Evolutionary conservation across 2,797 vertebrate genomes (phyloP), one percentile per base, ranked within the genome.

Genomic region (Schizothorax lantsangensis): DNA sequence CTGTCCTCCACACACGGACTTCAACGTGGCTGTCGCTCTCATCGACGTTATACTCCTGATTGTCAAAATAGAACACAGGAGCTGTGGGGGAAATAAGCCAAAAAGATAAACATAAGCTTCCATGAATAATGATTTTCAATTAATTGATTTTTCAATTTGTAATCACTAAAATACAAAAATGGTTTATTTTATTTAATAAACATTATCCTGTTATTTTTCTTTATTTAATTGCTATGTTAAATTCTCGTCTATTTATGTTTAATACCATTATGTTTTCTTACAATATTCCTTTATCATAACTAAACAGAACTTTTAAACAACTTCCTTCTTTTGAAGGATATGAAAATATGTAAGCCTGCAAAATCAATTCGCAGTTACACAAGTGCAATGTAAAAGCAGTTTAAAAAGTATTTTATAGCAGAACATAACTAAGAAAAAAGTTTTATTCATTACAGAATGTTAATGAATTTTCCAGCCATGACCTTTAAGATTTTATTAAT

Each of bases 41-140:
- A 11, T 98, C 98, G 45, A 97, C 95, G 0, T 92, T 93, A 89
- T 98, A 97, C 62, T 95, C 92, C 1, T 92, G 74, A 6, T 94
- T 95, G 0, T 96, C 96, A 30, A 99, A 98, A 93, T 97, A 97
- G 92, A 99, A 97, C 7, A 95, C 88, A 1, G 98, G 98, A 66
- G 94, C 92, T 92, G 89, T 54, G 75, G 54, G 85, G 85, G 49
- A 68, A 68, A 36, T 68, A 19, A 68, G 66, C 15, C 36, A 79
- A 5, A n/a, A 12, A 79, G 43, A n/a, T 66, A 23, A 40, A 47
- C n/a, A 73, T 5, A 38, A 5, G 40, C n/a, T 17, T 36, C 5
- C 19, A 36, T 26, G 2, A n/a, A 40, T 4, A 59, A 59, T 17
- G 4, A 17, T 26, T 17, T 54, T 54, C 12, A 21, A 36, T 23